Conservation (phyloP, 2,797 vertebrate species). For the Lepidocolaptes lacrymiger region DNA sequence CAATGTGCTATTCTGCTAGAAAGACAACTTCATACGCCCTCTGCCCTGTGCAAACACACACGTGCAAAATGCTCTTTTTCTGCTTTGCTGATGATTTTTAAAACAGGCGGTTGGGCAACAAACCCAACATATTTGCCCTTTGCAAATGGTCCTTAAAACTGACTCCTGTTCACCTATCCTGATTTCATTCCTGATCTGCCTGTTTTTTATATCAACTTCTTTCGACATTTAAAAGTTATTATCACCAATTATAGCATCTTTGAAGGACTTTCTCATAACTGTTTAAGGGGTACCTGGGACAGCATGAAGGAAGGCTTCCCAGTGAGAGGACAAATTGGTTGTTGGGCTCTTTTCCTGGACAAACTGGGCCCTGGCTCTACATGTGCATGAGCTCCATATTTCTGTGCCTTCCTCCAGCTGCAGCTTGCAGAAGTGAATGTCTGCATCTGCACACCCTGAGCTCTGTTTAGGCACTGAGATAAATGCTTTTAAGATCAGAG, state of each 20-base stretch:
- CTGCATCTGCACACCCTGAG: neutral
- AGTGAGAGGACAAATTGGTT: neutral
- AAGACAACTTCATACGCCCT: neutral
- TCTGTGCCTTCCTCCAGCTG: neutral
- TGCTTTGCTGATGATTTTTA: neutral
- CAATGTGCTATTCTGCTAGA: neutral
- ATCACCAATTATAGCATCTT: neutral
- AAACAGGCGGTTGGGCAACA: neutral
- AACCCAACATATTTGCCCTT: neutral
- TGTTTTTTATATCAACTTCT: neutral
- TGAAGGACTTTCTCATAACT: neutral
- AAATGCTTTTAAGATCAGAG: neutral
- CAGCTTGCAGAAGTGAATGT: neutral
- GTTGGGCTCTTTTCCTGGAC: neutral
- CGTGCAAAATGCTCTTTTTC: neutral
- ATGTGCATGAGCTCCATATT: fast-evolving
- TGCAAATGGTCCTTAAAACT: neutral
- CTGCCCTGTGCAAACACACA: neutral
- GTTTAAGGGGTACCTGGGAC: neutral
- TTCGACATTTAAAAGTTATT: slow-evolving; percentile 1
- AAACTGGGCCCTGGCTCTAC: neutral
- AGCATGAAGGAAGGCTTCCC: neutral
- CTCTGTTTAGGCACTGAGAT: neutral
- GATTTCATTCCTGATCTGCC: neutral
- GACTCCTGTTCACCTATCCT: neutral